Conservation (phyloP, 2,888 invertebrate species). For the Philonicus albiceps region DNA sequence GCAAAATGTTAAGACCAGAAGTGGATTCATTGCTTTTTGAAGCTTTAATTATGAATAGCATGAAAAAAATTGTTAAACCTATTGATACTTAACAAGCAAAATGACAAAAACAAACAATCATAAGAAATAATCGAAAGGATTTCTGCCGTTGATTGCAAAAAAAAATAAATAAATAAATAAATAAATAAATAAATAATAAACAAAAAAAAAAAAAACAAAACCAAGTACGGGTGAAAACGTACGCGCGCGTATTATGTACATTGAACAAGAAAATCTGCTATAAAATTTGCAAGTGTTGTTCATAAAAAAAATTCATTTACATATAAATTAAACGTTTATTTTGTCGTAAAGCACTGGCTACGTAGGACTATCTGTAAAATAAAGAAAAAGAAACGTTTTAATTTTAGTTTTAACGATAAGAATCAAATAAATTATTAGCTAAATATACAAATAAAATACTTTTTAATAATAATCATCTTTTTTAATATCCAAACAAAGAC, state of each 20-base stretch:
- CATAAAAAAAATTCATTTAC: slow-evolving; percentile 29
- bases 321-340: slow-evolving; percentile 30
- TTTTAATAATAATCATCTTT: slow-evolving; percentile 41
- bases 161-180: neutral
- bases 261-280: neutral
- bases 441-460: slow-evolving; percentile 40
- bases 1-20: slow-evolving; percentile 3
- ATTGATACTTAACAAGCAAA: slow-evolving; percentile 12
- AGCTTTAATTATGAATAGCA: slow-evolving; percentile 27
- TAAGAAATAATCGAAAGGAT: slow-evolving; percentile 33
- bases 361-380: slow-evolving; percentile 37
- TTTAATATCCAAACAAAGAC: slow-evolving; percentile 25
- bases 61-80: slow-evolving; percentile 9
- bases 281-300: neutral
- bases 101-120: slow-evolving; percentile 22
- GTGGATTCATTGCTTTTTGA: slow-evolving; percentile 25
- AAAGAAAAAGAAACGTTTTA: slow-evolving; percentile 26
- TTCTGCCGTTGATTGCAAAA: slow-evolving; percentile 19
- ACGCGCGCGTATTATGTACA: neutral
- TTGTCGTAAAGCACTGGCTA: slow-evolving; percentile 40
- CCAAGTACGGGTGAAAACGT: neutral
- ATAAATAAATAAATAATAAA: neutral
- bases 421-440: slow-evolving; percentile 41
- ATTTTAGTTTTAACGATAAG: slow-evolving; percentile 35
- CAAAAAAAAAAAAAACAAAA: neutral